Evolutionary conservation across 2,888 invertebrate species (phyloP), one percentile per base, ranked within the genome.

Genomic region (Patella depressa): DNA sequence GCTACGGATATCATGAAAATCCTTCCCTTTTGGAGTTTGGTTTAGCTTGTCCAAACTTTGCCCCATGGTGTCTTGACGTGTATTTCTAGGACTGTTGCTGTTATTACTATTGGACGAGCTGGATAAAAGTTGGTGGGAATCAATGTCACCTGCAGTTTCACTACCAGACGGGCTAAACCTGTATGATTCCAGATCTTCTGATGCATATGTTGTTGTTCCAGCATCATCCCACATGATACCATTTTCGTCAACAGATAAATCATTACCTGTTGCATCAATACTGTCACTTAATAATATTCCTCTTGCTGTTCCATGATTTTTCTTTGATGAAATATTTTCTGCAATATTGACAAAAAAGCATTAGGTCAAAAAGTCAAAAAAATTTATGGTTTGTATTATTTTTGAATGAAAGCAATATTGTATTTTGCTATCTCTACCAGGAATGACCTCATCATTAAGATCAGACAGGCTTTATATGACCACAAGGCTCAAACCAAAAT

Each of bases 181-280:
- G 77, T 81, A 82, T 15, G 57, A 79, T 57, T 84, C 85, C 24
- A 84, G 73, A 53, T 84, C 84, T 45, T 84, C 84, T 19, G 84
- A 83, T 12, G 82, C 80, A 74, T 82, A 34, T 79, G 81, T 72
- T 77, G 74, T n/a, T 82, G 82, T 71, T 74, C 65, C 80, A 3
- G 78, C 79, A 19, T 80, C 77, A 11, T 85, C 87, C 87, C 87
- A 88, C 53, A 88, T 76, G 54, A 87, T 87, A 11, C 87, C 87
- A 80, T 87, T 83, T n/a, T 87, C 87, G 78, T 88, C 87, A 80
- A 88, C 81, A 5, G 81, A 79, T 24, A 83, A 72, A 54, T 80
- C 78, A 65, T 65, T 24, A 24, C 45, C 45, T 7, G 45, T 45
- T 45, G 45, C 45, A 45, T 45, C 45, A 45, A 45, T 45, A 45